Base-by-base conservation (phyloP, 2,113 vertebrate genomes). In the Brachirus orientalis region DNA sequence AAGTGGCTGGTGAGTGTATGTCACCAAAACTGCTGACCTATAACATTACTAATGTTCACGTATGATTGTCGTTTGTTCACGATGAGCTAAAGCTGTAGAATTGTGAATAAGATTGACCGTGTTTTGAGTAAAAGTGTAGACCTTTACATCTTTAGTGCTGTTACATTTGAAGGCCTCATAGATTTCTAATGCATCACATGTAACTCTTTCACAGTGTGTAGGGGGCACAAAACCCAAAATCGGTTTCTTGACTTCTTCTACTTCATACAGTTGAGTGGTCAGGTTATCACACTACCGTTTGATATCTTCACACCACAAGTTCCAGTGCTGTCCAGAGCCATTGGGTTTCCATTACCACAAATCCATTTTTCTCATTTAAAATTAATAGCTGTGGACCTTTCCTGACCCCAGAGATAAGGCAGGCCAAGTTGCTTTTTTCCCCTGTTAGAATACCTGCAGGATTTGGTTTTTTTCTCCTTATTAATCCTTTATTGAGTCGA, bases 291-390 rank as follows among this genome's bases (percentile, higher is more conserved):
- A 5, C 57, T 18, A 61, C 48, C n/a, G 37, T 80, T 86, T 68
- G 78, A 79, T 79, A 80, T 83, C 80, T 80, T 80, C 77, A 64
- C 63, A 37, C 78, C 85, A 80, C 64, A 43, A 60, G 79, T 77
- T 82, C 82, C 85, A 65, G 12, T 2, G 46, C 83, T 68, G 74
- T 87, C 83, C 88, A 80, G 55, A 86, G 80, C 85, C 84, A 76
- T 80, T 86, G 86, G 80, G 80, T 88, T 87, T 88, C 84, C 77
- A 87, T 87, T 90, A 88, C 77, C 79, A 62, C 88, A 88, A 79
- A 91, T 92, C 83, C 73, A 89, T 89, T 83, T 56, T 55, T n/a
- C 79, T 90, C 86, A 90, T 92, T 90, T 87, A 84, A 91, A 90
- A 90, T 92, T 80, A 85, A 91, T 92, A 86, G 77, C 76, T 67